Evolutionary conservation across 2,797 vertebrate genomes (phyloP).

Genomic region (Cossypha heuglini): DNA sequence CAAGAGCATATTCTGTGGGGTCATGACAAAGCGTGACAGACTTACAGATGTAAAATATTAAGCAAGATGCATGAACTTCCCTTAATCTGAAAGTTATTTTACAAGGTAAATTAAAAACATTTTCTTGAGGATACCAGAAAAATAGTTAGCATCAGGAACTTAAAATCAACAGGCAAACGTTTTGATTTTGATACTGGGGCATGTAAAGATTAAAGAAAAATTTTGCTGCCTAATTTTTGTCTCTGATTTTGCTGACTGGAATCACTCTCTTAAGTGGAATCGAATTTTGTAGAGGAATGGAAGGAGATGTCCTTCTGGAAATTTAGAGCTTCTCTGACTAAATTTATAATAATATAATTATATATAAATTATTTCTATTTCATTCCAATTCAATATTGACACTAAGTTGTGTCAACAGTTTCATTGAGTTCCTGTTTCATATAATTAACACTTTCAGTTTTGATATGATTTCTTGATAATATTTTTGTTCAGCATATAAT

Average conservation of each 20-base stretch:
- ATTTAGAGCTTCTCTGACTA: neutral
- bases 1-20: neutral
- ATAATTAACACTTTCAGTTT: neutral
- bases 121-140: neutral
- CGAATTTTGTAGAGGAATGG: neutral
- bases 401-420: neutral
- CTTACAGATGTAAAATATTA: neutral
- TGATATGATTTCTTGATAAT: neutral
- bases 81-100: neutral
- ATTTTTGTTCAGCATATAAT: fast-evolving
- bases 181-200: neutral
- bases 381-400: neutral
- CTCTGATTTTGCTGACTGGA: neutral
- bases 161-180: neutral
- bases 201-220: neutral
- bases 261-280: neutral
- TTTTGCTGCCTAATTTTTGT: neutral
- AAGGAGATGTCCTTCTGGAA: neutral
- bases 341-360: neutral
- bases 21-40: neutral
- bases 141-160: neutral
- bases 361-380: neutral
- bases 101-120: neutral
- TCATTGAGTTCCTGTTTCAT: neutral
- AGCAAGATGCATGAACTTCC: neutral